A percentile compares a stretch with the other conserved stretches of the same genome.
Evolutionary conservation across 2,888 invertebrate species (phyloP).

Genomic region (Eudasyphora cyanicolor): DNA sequence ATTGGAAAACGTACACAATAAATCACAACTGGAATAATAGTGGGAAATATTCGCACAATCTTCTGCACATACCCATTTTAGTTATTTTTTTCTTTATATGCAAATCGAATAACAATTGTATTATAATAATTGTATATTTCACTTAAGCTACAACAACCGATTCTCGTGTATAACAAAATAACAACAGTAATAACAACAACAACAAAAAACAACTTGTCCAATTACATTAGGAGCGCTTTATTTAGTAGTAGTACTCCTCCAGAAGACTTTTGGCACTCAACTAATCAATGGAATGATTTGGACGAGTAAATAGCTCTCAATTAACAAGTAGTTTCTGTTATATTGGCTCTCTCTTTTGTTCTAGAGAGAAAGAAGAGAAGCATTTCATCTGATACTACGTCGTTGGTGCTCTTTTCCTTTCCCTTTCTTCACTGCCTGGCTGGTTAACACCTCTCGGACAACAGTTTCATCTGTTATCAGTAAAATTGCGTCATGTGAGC

Average conservation of each 20-base stretch:
- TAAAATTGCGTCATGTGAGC: slow-evolving; percentile 55
- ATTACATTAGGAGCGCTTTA: not conserved
- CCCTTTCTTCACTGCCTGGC: not conserved
- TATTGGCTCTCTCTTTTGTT: slow-evolving; percentile 26
- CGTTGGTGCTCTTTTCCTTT: slow-evolving; percentile 12
- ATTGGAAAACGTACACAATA: not conserved
- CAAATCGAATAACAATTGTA: slow-evolving; percentile 15
- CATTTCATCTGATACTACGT: not conserved
- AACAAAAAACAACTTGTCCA: not conserved
- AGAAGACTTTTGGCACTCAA: slow-evolving; percentile 52
- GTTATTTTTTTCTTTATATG: not conserved
- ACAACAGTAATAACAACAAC: slow-evolving; percentile 14
- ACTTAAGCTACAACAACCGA: not conserved
- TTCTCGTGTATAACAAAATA: slow-evolving; percentile 7
- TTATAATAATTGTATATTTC: too few relatives aligned
- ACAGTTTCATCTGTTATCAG: slow-evolving; percentile 56
- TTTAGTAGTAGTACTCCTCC: slow-evolving; percentile 26
- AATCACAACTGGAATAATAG: not conserved
- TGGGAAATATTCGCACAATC: not conserved
- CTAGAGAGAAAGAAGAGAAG: not conserved
- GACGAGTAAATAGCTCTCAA: slow-evolving; percentile 1
- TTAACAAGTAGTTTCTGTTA: too few relatives aligned
- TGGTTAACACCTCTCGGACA: not conserved
- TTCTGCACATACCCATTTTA: slow-evolving; percentile 49
- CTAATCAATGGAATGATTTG: slow-evolving; percentile 44